Evolutionary conservation across 2,888 invertebrate species (phyloP).

Genomic region (Orthosia incerta): DNA sequence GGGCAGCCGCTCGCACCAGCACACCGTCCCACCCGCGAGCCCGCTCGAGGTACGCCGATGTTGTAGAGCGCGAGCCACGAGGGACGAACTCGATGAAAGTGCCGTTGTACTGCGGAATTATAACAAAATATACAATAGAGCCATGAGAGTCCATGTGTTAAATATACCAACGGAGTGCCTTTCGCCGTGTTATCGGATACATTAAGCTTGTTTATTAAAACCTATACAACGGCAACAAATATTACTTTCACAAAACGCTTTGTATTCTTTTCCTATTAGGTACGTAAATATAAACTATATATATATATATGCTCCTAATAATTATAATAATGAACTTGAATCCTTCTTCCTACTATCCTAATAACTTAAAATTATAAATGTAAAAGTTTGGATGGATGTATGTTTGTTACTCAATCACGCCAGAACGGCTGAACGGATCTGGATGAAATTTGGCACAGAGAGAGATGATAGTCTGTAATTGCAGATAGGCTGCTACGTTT

Average conservation of each 20-base stretch:
- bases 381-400: no score
- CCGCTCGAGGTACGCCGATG: conserved; percentile 93
- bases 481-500: no score
- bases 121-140: neutral
- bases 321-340: no score
- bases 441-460: no score
- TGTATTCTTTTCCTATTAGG: conserved; percentile 28
- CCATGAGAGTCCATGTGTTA: conserved; percentile 1
- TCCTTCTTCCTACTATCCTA: no score
- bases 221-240: conserved; percentile 52
- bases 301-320: conserved; percentile 38
- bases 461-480: no score
- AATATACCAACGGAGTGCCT: conserved; percentile 41
- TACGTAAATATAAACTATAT: no score
- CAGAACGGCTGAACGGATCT: no score
- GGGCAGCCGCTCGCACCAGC: conserved; percentile 94
- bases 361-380: no score
- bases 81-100: conserved; percentile 93
- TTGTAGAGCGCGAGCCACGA: conserved; percentile 92
- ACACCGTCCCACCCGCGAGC: conserved; percentile 94
- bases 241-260: conserved; percentile 53
- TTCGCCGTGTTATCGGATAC: conserved; percentile 62
- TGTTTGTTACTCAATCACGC: no score
- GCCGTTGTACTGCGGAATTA: conserved; percentile 91
- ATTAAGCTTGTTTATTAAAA: conserved; percentile 58